Evolutionary conservation across 2,113 vertebrate genomes (phyloP).

Genomic region (Protobothrops flavoviridis): DNA sequence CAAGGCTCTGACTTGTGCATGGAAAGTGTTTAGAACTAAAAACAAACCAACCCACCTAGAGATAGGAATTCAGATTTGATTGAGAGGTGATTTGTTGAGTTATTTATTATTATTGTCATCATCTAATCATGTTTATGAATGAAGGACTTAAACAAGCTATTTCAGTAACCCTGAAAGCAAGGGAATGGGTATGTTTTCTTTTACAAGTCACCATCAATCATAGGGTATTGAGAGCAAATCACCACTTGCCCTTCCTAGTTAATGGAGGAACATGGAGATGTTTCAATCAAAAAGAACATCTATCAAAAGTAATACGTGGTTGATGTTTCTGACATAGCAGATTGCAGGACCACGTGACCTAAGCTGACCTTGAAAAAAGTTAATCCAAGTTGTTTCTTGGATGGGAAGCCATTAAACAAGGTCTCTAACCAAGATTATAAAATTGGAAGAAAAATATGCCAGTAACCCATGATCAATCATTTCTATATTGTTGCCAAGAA

Average conservation of each 20-base stretch:
- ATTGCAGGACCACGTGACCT: background rate
- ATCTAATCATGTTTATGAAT: background rate
- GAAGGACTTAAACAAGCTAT: background rate
- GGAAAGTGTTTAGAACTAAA: slow-evolving; percentile 14
- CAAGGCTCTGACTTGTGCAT: background rate
- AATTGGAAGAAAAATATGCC: background rate
- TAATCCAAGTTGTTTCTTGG: background rate
- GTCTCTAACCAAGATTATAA: background rate
- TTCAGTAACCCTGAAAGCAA: background rate
- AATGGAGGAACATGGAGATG: background rate
- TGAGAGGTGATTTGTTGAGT: background rate
- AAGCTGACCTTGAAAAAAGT: background rate
- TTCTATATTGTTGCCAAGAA: background rate
- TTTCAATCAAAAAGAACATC: background rate
- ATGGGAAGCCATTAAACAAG: background rate
- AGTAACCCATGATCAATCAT: background rate
- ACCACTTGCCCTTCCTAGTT: background rate
- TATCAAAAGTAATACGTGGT: background rate
- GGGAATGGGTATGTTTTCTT: background rate
- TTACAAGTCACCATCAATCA: background rate
- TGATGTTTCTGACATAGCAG: background rate
- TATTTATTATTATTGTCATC: background rate
- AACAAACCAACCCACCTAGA: background rate
- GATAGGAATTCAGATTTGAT: background rate
- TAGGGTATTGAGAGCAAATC: background rate